These are phyloP conservation scores for Abrostola triplasia DNA, from an alignment of 2,888 invertebrate species.

Conservation along the genomic window DNA sequence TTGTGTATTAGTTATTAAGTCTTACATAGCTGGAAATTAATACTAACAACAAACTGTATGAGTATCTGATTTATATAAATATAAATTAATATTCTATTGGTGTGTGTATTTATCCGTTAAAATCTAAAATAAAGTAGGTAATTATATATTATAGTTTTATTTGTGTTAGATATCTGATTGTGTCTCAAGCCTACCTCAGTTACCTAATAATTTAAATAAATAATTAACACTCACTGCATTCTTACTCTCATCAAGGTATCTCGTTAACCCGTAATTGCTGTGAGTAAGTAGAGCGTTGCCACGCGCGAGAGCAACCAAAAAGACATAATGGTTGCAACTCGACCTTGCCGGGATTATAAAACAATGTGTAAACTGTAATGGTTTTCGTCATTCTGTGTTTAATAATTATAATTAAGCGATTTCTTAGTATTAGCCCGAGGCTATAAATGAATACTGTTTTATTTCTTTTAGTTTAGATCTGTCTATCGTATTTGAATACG, in stretches of 20 bases:
- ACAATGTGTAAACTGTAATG: conserved; percentile 53
- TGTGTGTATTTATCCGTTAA: too few species aligned
- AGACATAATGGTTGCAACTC: conserved; percentile 62
- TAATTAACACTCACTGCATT: conserved; percentile 58
- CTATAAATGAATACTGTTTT: conserved; percentile 9
- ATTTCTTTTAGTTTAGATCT: neutral
- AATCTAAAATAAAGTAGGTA: too few species aligned
- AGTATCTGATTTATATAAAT: too few species aligned
- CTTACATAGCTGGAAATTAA: too few species aligned
- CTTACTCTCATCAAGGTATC: conserved; percentile 55
- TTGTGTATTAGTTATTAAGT: too few species aligned
- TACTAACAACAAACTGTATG: too few species aligned
- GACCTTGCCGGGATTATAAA: conserved; percentile 66
- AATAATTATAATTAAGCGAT: conserved; percentile 37
- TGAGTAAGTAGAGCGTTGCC: conserved; percentile 72
- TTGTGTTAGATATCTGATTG: conserved; percentile 9
- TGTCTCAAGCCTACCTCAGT: conserved; percentile 16
- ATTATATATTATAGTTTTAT: too few species aligned
- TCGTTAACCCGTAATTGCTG: conserved; percentile 64
- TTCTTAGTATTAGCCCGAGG: conserved; percentile 19
- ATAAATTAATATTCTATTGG: conserved; percentile 5
- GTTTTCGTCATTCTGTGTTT: conserved; percentile 45
- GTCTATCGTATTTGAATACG: neutral
- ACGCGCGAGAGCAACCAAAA: conserved; percentile 61
- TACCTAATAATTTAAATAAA: conserved; percentile 47